Percentiles rank a stretch among this genome's conserved stretches.
phyloP scores from a whole-genome alignment of 2,113 vertebrate species.

The Vulpes lagopus region DNA sequence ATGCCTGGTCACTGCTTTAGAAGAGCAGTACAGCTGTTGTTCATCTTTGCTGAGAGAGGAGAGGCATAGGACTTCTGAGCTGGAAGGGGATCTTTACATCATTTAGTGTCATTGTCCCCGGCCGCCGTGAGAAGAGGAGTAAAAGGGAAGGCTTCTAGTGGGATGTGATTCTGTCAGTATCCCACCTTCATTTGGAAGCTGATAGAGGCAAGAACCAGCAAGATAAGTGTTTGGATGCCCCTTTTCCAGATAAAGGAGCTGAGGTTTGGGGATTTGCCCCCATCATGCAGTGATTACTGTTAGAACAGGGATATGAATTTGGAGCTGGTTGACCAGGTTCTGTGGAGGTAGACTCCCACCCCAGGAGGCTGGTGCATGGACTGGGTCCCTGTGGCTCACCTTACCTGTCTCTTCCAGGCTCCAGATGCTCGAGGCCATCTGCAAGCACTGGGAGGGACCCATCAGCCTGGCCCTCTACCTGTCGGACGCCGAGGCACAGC shows the following conservation, averaged over 20 bases:
- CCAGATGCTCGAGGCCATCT: constrained; percentile 99
- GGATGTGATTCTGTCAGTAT: not conserved
- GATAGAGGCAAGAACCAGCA: not conserved
- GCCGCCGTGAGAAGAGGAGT: not conserved
- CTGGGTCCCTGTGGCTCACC: constrained; percentile 42
- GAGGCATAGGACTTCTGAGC: not conserved
- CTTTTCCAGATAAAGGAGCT: not conserved
- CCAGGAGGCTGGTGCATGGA: accelerated
- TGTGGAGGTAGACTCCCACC: not conserved
- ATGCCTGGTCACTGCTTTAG: not conserved
- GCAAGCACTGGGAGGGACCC: constrained; percentile 99
- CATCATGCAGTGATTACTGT: accelerated
- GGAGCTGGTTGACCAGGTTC: not conserved
- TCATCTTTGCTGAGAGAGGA: not conserved
- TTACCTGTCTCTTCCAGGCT: constrained; percentile 89
- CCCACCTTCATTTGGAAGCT: not conserved
- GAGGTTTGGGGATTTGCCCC: not conserved
- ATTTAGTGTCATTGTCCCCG: not conserved
- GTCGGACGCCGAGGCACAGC: constrained; percentile 98
- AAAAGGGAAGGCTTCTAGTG: not conserved
- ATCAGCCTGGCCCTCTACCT: constrained; percentile 99
- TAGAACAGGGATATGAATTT: not conserved
- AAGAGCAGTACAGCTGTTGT: accelerated
- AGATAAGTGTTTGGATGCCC: not conserved
- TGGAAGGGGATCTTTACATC: not conserved